phyloP scores from a whole-genome alignment of 2,888 invertebrate species.

The Mythimna ferrago region DNA sequence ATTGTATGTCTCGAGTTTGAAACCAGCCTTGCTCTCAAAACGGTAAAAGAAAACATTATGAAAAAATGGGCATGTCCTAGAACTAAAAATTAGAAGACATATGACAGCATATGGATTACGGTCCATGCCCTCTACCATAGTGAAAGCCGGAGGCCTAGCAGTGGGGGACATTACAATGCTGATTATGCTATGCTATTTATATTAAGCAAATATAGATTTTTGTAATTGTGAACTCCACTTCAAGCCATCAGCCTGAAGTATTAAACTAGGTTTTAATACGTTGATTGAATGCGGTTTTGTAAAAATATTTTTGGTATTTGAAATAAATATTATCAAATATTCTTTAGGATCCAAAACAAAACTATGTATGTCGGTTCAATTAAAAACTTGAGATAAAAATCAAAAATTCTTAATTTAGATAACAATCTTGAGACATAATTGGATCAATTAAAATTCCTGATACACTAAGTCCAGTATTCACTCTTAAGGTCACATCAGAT shows the following conservation, averaged over 20 bases:
- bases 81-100: too few species aligned
- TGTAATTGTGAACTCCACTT: too few species aligned
- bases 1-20: too few species aligned
- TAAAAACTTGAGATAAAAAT: conserved; percentile 37
- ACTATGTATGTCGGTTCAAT: conserved; percentile 1
- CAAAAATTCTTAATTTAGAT: conserved; percentile 20
- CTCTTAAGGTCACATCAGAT: conserved; percentile 25
- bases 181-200: too few species aligned
- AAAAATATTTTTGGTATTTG: neutral
- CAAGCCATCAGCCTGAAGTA: neutral
- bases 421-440: conserved; percentile 45
- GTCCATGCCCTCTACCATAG: too few species aligned
- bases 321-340: neutral
- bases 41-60: too few species aligned
- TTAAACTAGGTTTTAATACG: neutral
- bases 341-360: conserved; percentile 7
- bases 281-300: neutral
- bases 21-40: too few species aligned
- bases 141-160: too few species aligned
- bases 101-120: too few species aligned
- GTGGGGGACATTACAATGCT: too few species aligned
- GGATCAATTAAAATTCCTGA: conserved; percentile 54
- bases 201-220: too few species aligned
- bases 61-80: too few species aligned
- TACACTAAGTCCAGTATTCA: conserved; percentile 27